Percentiles rank a stretch among this genome's conserved stretches.
These are phyloP conservation scores for Diprion similis DNA, from an alignment of 1,140 invertebrate genomes.

Conservation along the genomic window DNA sequence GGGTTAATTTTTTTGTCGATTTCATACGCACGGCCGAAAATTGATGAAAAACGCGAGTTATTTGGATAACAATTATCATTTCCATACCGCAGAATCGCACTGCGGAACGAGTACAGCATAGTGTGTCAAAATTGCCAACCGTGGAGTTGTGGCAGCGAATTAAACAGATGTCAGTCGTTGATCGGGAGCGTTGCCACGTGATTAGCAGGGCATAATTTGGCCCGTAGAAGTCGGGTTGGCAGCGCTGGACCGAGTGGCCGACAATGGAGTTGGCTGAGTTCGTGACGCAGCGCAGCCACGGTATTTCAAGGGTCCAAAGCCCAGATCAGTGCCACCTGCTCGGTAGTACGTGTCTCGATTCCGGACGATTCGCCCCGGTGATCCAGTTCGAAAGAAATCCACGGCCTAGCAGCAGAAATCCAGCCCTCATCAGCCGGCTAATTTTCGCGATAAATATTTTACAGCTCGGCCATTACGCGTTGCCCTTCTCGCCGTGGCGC, in stretches of 20 bases:
- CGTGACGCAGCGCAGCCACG: neutral
- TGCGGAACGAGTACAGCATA: neutral
- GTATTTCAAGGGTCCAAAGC: neutral
- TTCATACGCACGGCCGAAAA: too few relatives aligned
- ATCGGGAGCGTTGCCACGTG: too few relatives aligned
- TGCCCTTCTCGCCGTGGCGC: too few relatives aligned
- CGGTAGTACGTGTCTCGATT: neutral
- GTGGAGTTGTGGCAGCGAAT: too few relatives aligned
- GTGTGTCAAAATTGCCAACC: too few relatives aligned
- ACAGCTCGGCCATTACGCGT: constrained; percentile 44
- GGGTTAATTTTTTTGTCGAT: too few relatives aligned
- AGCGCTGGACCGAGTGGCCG: neutral
- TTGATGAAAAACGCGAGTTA: too few relatives aligned
- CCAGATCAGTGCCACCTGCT: neutral
- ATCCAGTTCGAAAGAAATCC: neutral
- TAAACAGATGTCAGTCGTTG: too few relatives aligned
- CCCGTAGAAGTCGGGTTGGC: too few relatives aligned
- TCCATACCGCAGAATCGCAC: neutral
- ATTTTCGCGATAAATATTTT: constrained; percentile 53
- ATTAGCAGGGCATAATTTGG: too few relatives aligned
- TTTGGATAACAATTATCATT: neutral
- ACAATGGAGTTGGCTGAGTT: neutral
- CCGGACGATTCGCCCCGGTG: neutral
- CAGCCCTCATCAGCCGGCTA: constrained; percentile 49
- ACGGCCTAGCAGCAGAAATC: neutral